Percentiles rank a stretch among this genome's conserved stretches.
Evolutionary conservation across 2,797 vertebrate genomes (phyloP).

Genomic region (Octomys mimax): DNA sequence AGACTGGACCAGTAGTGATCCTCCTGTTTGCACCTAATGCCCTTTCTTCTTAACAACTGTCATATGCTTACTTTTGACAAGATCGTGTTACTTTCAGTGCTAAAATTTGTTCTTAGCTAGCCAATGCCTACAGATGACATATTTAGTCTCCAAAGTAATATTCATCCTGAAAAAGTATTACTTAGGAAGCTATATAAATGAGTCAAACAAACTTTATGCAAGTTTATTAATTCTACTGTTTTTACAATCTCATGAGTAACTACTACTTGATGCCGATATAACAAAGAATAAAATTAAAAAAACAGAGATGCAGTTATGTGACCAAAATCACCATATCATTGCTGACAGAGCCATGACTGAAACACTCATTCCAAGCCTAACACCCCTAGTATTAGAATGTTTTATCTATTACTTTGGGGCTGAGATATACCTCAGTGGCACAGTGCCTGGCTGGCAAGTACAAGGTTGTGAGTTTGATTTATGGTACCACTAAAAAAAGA

Average conservation of each 20-base stretch:
- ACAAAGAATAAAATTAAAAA: not conserved
- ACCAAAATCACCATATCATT: not conserved
- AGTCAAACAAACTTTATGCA: not conserved
- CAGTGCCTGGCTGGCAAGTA: too few relatives aligned
- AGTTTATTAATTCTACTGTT: not conserved
- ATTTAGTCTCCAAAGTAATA: not conserved
- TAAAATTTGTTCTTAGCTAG: not conserved
- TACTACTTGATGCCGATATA: not conserved
- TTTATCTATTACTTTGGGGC: not conserved
- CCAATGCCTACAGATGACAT: not conserved
- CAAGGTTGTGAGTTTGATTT: too few relatives aligned
- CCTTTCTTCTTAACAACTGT: not conserved
- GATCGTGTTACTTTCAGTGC: not conserved
- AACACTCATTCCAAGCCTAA: not conserved
- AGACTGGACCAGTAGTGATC: too few relatives aligned
- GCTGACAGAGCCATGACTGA: not conserved
- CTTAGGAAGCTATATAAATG: not conserved
- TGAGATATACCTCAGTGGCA: too few relatives aligned
- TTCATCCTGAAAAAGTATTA: not conserved
- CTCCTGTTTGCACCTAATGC: too few relatives aligned
- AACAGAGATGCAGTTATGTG: not conserved
- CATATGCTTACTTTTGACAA: not conserved
- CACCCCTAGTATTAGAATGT: not conserved
- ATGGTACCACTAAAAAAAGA: too few relatives aligned
- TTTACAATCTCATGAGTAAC: not conserved